These are phyloP conservation scores for Leucoraja ocellata DNA, from an alignment of 2,797 vertebrate species.

Conservation along the genomic window DNA sequence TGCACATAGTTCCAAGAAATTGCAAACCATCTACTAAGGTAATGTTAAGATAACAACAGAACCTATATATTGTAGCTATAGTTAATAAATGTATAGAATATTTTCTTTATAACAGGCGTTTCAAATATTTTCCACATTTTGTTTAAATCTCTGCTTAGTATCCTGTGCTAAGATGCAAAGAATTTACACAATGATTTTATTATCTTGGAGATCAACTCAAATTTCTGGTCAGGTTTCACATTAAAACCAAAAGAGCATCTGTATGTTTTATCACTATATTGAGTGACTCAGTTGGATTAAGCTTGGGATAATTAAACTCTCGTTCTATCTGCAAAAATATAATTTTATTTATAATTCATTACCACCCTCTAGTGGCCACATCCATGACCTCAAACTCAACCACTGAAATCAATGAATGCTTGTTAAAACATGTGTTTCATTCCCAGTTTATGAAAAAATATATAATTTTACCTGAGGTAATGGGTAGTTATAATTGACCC, in stretches of 20 bases:
- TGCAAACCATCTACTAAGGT: not conserved
- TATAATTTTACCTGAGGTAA: not conserved
- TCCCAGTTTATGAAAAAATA: not conserved
- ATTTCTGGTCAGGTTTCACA: too few species aligned
- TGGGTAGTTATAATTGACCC: not conserved
- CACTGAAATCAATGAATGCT: not conserved
- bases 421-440: not conserved
- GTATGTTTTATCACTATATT: too few species aligned
- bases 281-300: too few species aligned
- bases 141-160: not conserved
- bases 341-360: not conserved
- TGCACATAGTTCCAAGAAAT: not conserved
- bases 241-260: too few species aligned
- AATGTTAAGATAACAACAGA: not conserved
- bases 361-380: not conserved
- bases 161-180: not conserved
- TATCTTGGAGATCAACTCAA: not conserved
- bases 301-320: too few species aligned
- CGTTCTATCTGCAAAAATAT: not conserved
- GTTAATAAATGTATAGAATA: not conserved
- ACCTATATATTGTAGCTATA: not conserved
- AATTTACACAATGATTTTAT: not conserved
- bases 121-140: not conserved
- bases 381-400: not conserved
- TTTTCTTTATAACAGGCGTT: not conserved